phyloP scores from a whole-genome alignment of 2,113 vertebrate species.

The Salvelinus alpinus region DNA sequence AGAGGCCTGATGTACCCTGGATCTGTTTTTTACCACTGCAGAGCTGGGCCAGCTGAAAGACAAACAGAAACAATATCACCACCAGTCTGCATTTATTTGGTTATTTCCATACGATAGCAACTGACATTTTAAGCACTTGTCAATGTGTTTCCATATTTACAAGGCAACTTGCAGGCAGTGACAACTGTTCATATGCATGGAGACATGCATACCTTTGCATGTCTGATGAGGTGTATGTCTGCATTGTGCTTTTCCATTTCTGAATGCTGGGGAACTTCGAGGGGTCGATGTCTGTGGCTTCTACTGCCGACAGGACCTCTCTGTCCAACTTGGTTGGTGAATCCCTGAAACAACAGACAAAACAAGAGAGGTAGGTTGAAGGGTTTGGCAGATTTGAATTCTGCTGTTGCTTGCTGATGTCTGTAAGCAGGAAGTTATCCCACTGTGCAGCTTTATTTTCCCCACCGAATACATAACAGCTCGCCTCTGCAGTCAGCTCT shows the following conservation, averaged over 20 bases:
- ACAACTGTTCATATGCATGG: neutral
- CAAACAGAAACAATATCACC: conserved; percentile 15
- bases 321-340: conserved; percentile 87
- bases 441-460: neutral
- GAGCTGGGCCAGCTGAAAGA: conserved; percentile 89
- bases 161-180: no score
- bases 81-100: neutral
- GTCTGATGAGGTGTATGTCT: conserved; percentile 77
- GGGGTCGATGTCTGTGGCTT: conserved; percentile 74
- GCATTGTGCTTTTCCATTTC: conserved; percentile 82
- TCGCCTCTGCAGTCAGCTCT: no score
- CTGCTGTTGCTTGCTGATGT: conserved; percentile 9
- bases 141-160: no score
- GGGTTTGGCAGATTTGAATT: no score
- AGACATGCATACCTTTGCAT: conserved; percentile 82
- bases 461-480: no score
- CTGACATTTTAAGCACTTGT: no score
- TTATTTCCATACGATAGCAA: no score
- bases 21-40: conserved; percentile 68
- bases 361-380: conserved; percentile 16
- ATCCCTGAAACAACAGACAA: conserved; percentile 68
- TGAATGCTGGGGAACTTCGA: conserved; percentile 78
- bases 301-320: conserved; percentile 84
- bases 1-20: conserved; percentile 58
- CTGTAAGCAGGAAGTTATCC: neutral